phyloP scores from a whole-genome alignment of 2,113 vertebrate genomes.

The Centropus unirufus region DNA sequence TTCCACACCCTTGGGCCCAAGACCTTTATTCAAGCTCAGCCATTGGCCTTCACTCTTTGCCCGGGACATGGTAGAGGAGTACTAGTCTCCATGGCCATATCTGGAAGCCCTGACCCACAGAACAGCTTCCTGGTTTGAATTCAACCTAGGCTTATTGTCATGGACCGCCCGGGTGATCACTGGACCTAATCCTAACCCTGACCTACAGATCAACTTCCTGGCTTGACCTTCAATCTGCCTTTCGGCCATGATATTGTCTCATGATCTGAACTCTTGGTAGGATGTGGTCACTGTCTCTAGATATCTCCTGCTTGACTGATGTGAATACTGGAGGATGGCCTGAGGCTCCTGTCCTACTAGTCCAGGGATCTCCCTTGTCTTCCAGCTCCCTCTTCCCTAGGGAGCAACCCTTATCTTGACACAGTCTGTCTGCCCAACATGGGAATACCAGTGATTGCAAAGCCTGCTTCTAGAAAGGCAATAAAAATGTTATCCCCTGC shows the following conservation, averaged over 20 bases:
- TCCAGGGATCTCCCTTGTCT: neutral
- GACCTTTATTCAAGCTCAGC: neutral
- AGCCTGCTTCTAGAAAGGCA: neutral
- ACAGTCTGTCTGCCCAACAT: neutral
- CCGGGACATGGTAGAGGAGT: neutral
- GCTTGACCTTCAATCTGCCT: neutral
- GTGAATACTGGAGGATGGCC: neutral
- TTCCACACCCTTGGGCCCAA: neutral
- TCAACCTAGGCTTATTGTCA: neutral
- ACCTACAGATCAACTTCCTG: neutral
- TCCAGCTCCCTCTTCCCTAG: neutral
- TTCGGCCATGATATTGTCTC: too few species aligned
- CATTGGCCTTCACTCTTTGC: neutral
- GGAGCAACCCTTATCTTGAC: neutral
- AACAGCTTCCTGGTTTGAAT: neutral
- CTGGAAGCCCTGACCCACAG: neutral
- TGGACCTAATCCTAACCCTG: neutral
- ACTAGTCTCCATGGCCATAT: rapidly evolving
- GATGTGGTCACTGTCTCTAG: neutral
- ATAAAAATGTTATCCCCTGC: neutral
- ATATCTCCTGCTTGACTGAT: neutral
- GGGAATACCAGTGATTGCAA: neutral
- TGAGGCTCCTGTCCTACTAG: neutral
- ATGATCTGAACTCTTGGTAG: neutral
- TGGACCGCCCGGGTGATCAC: neutral